A percentile compares a stretch with the other conserved stretches of the same genome.
Conservation (phyloP, 1,140 invertebrate genomes). For the Drosophila subpulchrella region DNA sequence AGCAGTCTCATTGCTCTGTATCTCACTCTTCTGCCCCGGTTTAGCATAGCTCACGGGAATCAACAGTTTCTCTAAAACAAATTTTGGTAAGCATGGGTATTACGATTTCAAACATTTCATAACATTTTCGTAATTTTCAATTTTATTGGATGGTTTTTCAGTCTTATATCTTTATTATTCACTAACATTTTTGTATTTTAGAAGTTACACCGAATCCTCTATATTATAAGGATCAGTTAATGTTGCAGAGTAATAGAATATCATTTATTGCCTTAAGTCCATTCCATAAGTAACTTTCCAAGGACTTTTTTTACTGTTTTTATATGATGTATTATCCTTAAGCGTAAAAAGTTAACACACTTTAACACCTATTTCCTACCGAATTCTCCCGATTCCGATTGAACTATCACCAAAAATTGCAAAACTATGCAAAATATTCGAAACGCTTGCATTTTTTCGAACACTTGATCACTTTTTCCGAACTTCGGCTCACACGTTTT, state of each 20-base stretch:
- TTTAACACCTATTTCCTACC: conserved; percentile 44
- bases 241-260: neutral
- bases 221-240: neutral
- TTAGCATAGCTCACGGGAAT: conserved; percentile 35
- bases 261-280: too few species aligned
- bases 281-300: too few species aligned
- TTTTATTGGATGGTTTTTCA: too few species aligned
- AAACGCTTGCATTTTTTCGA: conserved; percentile 45
- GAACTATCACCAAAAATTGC: conserved; percentile 41
- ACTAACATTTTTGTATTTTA: too few species aligned
- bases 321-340: neutral
- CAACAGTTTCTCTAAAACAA: conserved; percentile 56
- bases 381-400: conserved; percentile 57
- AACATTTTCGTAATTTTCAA: neutral
- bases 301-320: too few species aligned
- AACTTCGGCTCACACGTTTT: conserved; percentile 7
- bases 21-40: neutral
- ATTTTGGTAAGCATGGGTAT: neutral
- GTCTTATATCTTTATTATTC: too few species aligned
- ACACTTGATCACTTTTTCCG: conserved; percentile 18
- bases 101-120: neutral
- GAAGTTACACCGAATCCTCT: neutral
- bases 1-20: conserved; percentile 14
- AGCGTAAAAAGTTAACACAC: neutral
- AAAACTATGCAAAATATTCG: conserved; percentile 17